A percentile compares a stretch with the other conserved stretches of the same genome.
phyloP scores from a whole-genome alignment of 1,140 invertebrate genomes.

The Dendroctonus valens region DNA sequence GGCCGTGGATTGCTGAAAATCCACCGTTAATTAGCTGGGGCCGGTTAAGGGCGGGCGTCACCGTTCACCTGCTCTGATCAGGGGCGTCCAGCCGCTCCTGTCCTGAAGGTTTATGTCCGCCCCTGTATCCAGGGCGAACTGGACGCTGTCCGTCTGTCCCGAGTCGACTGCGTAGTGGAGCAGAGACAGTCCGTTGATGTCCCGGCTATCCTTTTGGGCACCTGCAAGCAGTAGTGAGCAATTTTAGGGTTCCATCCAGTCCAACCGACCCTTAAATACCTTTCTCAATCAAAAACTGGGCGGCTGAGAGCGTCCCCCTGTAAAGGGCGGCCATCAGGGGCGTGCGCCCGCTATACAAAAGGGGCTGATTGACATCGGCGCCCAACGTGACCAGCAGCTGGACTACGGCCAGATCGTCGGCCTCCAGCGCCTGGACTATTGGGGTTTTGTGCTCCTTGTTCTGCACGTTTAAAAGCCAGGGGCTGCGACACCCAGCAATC shows the following conservation, averaged over 20 bases:
- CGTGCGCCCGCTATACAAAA: constrained; percentile 34
- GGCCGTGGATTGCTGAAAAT: no score
- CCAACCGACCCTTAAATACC: no score
- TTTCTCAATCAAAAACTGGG: constrained; percentile 50
- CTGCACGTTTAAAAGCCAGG: constrained; percentile 39
- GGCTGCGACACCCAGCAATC: no score
- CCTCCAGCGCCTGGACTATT: constrained; percentile 39
- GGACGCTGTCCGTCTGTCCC: constrained; percentile 48
- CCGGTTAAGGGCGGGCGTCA: neutral
- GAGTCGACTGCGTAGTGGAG: constrained; percentile 57
- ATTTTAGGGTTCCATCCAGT: no score
- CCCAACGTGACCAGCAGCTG: constrained; percentile 42
- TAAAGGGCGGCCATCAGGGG: constrained; percentile 43
- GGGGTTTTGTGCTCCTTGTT: constrained; percentile 45
- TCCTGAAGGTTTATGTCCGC: constrained; percentile 51
- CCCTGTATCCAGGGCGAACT: constrained; percentile 49
- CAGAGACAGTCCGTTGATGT: constrained; percentile 45
- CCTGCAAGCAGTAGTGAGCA: no score
- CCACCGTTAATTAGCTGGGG: no score
- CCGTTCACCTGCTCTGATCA: constrained; percentile 53
- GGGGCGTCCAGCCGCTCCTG: constrained; percentile 55
- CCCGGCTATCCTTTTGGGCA: constrained; percentile 15
- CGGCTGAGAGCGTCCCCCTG: constrained; percentile 41
- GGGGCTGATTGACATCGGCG: constrained; percentile 39
- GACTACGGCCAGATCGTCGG: constrained; percentile 35